Evolutionary conservation across 2,797 vertebrate species (phyloP).

Genomic region (Prunella strophiata): DNA sequence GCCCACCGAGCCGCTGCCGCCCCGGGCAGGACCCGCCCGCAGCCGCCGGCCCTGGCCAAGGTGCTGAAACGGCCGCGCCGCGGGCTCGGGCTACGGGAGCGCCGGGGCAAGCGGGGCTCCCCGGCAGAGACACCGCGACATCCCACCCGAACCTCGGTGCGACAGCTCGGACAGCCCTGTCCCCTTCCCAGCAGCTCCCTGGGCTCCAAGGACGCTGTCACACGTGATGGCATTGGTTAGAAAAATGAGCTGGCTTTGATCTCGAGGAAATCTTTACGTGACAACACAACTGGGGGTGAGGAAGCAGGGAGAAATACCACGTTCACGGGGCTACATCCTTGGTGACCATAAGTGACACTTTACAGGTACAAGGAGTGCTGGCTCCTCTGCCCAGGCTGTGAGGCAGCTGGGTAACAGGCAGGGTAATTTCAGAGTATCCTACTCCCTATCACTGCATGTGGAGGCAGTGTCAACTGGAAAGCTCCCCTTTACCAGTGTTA

Average conservation of each 20-base stretch:
- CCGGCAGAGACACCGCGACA: fast-evolving
- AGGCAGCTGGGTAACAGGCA: not conserved
- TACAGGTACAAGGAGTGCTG: not conserved
- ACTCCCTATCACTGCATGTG: fast-evolving
- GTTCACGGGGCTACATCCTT: not conserved
- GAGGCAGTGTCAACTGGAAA: not conserved
- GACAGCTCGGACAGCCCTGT: not conserved
- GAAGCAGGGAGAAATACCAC: not conserved
- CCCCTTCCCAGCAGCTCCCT: not conserved
- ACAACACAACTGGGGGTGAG: fast-evolving
- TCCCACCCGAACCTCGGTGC: fast-evolving
- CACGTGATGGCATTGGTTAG: fast-evolving
- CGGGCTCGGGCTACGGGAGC: fast-evolving
- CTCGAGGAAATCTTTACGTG: not conserved
- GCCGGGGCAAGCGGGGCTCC: fast-evolving
- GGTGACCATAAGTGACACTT: not conserved
- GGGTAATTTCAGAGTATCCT: not conserved
- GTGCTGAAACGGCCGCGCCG: constrained; percentile 62
- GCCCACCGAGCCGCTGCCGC: not conserved
- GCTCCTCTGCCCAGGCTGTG: not conserved
- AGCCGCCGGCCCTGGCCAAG: constrained; percentile 61
- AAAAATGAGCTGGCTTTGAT: not conserved
- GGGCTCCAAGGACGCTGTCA: not conserved
- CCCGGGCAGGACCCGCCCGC: not conserved
- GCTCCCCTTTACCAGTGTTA: not conserved